Evolutionary conservation across 2,797 vertebrate species (phyloP).

Genomic region (Morus bassanus): DNA sequence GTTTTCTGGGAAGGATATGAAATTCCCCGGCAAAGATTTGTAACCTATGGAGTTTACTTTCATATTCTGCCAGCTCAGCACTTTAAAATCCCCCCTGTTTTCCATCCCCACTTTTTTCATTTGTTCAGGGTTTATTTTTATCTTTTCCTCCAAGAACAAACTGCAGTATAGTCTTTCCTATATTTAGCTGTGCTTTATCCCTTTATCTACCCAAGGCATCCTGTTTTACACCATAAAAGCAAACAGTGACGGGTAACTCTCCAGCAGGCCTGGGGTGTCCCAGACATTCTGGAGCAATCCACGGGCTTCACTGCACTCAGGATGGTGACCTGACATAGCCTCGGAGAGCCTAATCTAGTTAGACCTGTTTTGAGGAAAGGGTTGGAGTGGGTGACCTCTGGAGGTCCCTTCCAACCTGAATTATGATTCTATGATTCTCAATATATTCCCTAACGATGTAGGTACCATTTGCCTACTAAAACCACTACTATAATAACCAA

Average conservation of each 20-base stretch:
- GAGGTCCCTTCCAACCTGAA: not conserved
- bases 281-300: not conserved
- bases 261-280: not conserved
- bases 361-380: not conserved
- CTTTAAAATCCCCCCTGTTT: not conserved
- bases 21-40: not conserved
- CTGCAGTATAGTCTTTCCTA: not conserved
- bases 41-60: not conserved
- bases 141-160: not conserved
- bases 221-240: not conserved
- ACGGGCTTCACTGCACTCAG: not conserved
- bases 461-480: conserved; percentile 37
- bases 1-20: conserved; percentile 2
- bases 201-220: not conserved
- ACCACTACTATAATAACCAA: not conserved
- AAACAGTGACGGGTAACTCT: not conserved
- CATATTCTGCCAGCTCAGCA: not conserved
- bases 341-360: not conserved
- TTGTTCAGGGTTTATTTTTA: not conserved
- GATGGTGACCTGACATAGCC: not conserved
- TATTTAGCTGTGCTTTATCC: not conserved
- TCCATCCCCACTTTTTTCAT: not conserved
- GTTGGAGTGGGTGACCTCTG: not conserved
- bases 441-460: conserved; percentile 7
- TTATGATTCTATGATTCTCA: not conserved